A percentile compares a stretch with the other conserved stretches of the same genome.
These are phyloP conservation scores for Metridium senile DNA, from an alignment of 92 coral and sea anemone genomes.

Conservation along the genomic window DNA sequence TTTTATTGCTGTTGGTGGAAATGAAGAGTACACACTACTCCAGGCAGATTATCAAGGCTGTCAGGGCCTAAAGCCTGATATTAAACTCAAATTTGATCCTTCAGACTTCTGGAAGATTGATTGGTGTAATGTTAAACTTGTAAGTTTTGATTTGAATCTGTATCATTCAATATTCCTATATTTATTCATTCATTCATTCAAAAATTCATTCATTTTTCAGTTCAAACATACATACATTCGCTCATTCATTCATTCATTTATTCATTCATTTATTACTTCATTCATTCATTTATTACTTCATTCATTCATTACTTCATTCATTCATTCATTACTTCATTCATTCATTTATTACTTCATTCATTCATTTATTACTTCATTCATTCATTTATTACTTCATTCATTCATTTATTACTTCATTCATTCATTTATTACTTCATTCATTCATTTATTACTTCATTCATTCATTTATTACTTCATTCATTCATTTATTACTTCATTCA, in stretches of 20 bases:
- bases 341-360: not conserved
- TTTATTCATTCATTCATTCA: not conserved
- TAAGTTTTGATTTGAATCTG: constrained; percentile 27
- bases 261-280: not conserved
- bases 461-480: not conserved
- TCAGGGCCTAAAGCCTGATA: constrained; percentile 48
- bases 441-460: not conserved
- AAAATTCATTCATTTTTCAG: too few relatives aligned
- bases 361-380: not conserved
- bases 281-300: not conserved
- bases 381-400: not conserved
- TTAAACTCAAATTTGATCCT: constrained; percentile 54
- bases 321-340: not conserved
- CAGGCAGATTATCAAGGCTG: constrained; percentile 57
- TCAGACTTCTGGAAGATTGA: constrained; percentile 53
- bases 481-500: not conserved
- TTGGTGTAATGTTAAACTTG: constrained; percentile 80
- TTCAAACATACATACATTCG: not conserved
- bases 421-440: not conserved
- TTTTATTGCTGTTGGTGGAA: constrained; percentile 73
- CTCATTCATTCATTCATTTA: too few relatives aligned
- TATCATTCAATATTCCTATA: too few relatives aligned
- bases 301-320: not conserved
- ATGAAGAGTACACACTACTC: constrained; percentile 46
- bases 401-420: not conserved